These are phyloP conservation scores for Rhabdophis nuchalis DNA, from an alignment of 2,797 vertebrate genomes.

Conservation along the genomic window DNA sequence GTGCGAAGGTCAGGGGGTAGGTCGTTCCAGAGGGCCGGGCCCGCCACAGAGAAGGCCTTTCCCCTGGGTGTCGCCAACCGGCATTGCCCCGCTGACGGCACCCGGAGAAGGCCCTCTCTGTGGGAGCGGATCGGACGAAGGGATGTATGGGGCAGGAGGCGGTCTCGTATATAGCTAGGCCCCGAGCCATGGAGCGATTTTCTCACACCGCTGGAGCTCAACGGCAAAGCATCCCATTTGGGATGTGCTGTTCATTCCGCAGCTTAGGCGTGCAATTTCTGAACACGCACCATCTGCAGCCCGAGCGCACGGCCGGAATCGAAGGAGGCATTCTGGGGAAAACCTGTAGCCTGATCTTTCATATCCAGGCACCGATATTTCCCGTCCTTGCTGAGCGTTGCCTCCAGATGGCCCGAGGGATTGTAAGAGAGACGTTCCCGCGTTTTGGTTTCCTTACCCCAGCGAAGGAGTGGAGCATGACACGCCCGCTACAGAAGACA, in stretches of 20 bases:
- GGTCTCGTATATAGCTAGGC: too few relatives aligned
- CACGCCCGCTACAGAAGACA: slow-evolving; percentile 46
- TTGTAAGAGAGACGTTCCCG: slow-evolving; percentile 36
- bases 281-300: not conserved
- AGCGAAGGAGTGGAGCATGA: slow-evolving; percentile 40
- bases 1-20: too few relatives aligned
- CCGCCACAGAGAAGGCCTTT: too few relatives aligned
- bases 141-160: too few relatives aligned
- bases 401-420: slow-evolving; percentile 37
- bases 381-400: not conserved
- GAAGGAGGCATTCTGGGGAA: not conserved
- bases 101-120: too few relatives aligned
- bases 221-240: not conserved
- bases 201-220: not conserved
- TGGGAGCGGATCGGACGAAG: too few relatives aligned
- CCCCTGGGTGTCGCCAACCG: too few relatives aligned
- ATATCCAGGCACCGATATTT: not conserved
- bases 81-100: too few relatives aligned
- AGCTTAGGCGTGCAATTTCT: not conserved
- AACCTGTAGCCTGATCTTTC: not conserved
- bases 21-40: too few relatives aligned
- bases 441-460: slow-evolving; percentile 56
- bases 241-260: not conserved
- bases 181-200: too few relatives aligned
- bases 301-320: not conserved